phyloP scores from a whole-genome alignment of 2,888 invertebrate genomes.

The Caradrina clavipalpis region DNA sequence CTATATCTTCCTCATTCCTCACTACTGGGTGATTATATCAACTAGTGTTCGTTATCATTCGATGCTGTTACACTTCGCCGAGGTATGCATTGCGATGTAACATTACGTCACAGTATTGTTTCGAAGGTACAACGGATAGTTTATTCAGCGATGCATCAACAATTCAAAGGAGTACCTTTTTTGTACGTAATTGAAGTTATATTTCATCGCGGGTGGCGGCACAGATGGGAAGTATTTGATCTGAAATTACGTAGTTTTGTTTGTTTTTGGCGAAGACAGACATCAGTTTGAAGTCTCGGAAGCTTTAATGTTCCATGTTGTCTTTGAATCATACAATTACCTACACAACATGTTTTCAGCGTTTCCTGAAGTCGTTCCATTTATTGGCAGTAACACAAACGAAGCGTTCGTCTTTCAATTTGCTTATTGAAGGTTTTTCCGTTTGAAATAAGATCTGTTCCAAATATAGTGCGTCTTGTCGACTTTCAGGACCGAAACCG shows the following conservation, averaged over 20 bases:
- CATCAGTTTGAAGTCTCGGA: slow-evolving; percentile 3
- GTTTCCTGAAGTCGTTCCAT: slow-evolving; percentile 2
- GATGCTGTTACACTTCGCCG: slow-evolving; percentile 42
- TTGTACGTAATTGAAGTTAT: slow-evolving; percentile 57
- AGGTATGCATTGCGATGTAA: slow-evolving; percentile 46
- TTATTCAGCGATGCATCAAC: slow-evolving; percentile 68
- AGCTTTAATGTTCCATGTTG: slow-evolving; percentile 4
- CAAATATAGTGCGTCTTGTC: slow-evolving; percentile 44
- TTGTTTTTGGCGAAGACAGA: slow-evolving; percentile 17
- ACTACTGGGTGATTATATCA: slow-evolving; percentile 40
- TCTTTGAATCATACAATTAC: slow-evolving; percentile 19
- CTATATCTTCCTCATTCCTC: slow-evolving; percentile 49
- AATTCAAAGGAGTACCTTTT: slow-evolving; percentile 65
- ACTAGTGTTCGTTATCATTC: slow-evolving; percentile 46
- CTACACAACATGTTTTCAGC: slow-evolving; percentile 12
- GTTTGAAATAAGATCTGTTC: slow-evolving; percentile 31
- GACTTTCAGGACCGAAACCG: slow-evolving; percentile 13
- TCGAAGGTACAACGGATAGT: slow-evolving; percentile 54
- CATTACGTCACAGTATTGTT: slow-evolving; percentile 56
- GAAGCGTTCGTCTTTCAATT: slow-evolving; percentile 8
- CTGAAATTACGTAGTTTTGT: slow-evolving; percentile 12
- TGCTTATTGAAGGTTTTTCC: slow-evolving; percentile 29
- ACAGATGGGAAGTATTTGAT: slow-evolving; percentile 29
- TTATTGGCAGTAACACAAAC: slow-evolving; percentile 43
- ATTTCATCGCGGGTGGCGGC: slow-evolving; percentile 40